These are phyloP conservation scores for Chaetodon auriga DNA, from an alignment of 2,113 vertebrate genomes.

Conservation along the genomic window DNA sequence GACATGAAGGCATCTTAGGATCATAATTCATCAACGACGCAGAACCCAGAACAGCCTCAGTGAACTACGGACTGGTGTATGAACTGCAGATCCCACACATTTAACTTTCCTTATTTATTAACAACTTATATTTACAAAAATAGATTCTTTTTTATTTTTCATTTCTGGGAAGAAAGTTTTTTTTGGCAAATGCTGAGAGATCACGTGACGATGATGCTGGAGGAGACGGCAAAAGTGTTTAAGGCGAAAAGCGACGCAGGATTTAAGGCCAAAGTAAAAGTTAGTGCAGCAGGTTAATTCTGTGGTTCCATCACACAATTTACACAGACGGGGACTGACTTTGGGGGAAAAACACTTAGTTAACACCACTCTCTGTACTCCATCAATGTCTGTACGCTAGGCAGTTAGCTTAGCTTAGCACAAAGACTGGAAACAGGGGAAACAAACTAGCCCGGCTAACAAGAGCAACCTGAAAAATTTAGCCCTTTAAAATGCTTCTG, in stretches of 20 bases:
- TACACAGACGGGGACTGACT: background rate
- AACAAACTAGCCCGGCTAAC: background rate
- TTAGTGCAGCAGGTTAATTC: background rate
- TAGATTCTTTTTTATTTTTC: constrained; percentile 30
- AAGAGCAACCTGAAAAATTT: background rate
- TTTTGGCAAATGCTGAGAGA: constrained; percentile 66
- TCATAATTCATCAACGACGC: constrained; percentile 51
- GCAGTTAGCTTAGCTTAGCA: background rate
- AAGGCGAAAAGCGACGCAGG: constrained; percentile 1
- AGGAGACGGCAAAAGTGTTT: constrained; percentile 16
- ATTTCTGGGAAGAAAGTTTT: constrained; percentile 58
- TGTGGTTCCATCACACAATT: constrained; percentile 13
- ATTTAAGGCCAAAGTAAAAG: background rate
- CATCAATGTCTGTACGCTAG: background rate
- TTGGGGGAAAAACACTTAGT: background rate
- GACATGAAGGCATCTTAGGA: background rate
- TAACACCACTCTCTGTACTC: too few species aligned
- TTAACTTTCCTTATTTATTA: constrained; percentile 57
- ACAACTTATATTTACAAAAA: constrained; percentile 78
- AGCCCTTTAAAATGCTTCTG: background rate
- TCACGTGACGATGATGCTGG: background rate
- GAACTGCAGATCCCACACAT: constrained; percentile 50
- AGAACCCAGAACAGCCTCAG: constrained; percentile 24
- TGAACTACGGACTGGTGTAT: constrained; percentile 44
- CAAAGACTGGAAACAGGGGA: background rate